These are phyloP conservation scores for Sorex fumeus DNA, from an alignment of 2,113 vertebrate species.

Conservation along the genomic window DNA sequence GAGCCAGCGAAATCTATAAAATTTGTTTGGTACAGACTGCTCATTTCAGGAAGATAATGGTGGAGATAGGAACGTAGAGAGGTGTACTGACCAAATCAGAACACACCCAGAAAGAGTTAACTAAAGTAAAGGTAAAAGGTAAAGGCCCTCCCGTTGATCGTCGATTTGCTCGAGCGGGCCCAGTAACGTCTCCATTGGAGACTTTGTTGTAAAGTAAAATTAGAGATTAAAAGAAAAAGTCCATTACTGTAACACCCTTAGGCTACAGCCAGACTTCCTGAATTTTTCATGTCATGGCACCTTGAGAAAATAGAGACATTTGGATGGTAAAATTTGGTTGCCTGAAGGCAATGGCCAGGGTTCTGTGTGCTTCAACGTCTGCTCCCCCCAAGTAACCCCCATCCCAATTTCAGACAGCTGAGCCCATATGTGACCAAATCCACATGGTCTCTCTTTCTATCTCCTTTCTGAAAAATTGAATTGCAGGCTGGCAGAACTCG, in stretches of 20 bases:
- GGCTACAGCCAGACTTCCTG: background rate
- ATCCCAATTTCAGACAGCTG: background rate
- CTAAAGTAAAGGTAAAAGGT: too few relatives aligned
- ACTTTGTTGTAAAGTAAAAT: constrained; percentile 20
- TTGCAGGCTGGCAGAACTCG: background rate
- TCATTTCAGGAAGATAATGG: background rate
- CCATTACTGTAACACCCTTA: background rate
- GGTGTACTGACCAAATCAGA: background rate
- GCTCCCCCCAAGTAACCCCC: too few relatives aligned
- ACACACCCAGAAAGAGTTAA: background rate
- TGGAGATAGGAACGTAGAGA: background rate
- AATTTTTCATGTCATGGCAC: background rate
- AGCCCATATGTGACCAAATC: background rate
- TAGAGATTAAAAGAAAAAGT: background rate
- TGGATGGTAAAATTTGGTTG: background rate
- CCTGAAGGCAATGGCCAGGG: background rate
- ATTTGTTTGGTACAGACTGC: background rate
- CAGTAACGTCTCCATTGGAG: too few relatives aligned
- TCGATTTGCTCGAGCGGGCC: too few relatives aligned
- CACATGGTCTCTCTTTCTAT: background rate
- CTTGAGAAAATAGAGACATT: background rate
- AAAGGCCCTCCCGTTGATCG: too few relatives aligned
- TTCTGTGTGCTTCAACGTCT: background rate
- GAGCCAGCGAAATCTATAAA: background rate
- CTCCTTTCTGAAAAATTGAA: too few relatives aligned